Percentiles rank a stretch among this genome's conserved stretches.
Evolutionary conservation across 2,797 vertebrate genomes (phyloP).

Genomic region (Lepilemur septentrionalis): DNA sequence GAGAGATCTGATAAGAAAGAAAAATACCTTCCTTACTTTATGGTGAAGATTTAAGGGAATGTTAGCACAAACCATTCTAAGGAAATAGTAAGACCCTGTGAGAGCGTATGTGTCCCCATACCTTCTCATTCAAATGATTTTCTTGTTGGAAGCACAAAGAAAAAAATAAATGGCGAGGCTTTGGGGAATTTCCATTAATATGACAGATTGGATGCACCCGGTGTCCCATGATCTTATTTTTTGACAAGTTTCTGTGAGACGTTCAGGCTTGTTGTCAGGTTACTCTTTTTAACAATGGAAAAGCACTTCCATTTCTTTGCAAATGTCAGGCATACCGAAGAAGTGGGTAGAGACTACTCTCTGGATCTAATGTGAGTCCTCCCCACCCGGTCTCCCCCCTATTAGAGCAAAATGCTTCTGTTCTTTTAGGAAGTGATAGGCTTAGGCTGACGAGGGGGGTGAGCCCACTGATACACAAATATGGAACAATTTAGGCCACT

Average conservation of each 20-base stretch:
- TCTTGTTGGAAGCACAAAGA: slow-evolving; percentile 40
- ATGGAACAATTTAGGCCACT: background rate
- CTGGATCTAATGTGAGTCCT: background rate
- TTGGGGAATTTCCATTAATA: slow-evolving; percentile 66
- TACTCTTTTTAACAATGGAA: slow-evolving; percentile 55
- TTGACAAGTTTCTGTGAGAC: slow-evolving; percentile 55
- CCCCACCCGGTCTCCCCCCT: background rate
- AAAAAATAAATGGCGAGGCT: slow-evolving; percentile 53
- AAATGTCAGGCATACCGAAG: slow-evolving; percentile 50
- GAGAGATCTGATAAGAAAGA: background rate
- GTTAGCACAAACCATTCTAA: background rate
- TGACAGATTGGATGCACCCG: slow-evolving; percentile 58
- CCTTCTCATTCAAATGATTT: slow-evolving; percentile 45
- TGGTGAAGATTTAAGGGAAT: background rate
- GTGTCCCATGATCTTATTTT: slow-evolving; percentile 57
- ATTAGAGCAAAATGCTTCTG: background rate
- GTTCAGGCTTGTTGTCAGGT: slow-evolving; percentile 48
- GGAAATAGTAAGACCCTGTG: background rate
- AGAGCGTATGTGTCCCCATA: accelerated
- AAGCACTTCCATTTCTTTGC: slow-evolving; percentile 45
- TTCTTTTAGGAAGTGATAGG: background rate
- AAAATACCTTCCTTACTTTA: background rate
- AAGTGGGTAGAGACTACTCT: background rate
- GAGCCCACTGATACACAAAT: background rate
- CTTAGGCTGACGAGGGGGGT: background rate